Evolutionary conservation across 1,140 invertebrate species (phyloP).

Genomic region (Coelopa frigida): DNA sequence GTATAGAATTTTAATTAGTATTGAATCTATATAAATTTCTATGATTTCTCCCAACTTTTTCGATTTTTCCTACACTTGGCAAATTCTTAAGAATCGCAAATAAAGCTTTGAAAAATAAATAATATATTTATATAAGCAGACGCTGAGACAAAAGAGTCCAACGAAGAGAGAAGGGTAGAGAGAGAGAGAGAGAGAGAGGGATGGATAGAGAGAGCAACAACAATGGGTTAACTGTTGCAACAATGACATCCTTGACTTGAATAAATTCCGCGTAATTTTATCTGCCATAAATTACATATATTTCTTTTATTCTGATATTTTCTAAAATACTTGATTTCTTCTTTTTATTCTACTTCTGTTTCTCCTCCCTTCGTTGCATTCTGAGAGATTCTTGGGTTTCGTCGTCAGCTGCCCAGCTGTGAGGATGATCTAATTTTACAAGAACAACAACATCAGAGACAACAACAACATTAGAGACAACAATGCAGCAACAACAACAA

Average conservation of each 20-base stretch:
- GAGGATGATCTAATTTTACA: no score
- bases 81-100: conserved; percentile 2
- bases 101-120: not conserved
- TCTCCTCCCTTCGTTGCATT: no score
- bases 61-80: not conserved
- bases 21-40: no score
- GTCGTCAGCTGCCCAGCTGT: no score
- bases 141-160: not conserved
- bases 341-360: no score
- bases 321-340: not conserved
- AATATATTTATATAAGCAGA: not conserved
- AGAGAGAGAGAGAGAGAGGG: not conserved
- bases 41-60: no score
- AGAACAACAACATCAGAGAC: no score
- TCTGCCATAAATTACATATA: not conserved
- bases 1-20: no score
- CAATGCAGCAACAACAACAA: no score
- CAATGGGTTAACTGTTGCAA: conserved; percentile 7
- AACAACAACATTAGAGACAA: no score
- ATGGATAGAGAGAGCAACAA: not conserved
- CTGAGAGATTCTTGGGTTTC: no score
- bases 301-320: not conserved
- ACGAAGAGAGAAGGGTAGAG: not conserved
- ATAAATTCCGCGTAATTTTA: conserved; percentile 11
- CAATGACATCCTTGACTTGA: conserved; percentile 17